These are phyloP conservation scores for Helicolenus hilgendorfi DNA, from an alignment of 2,797 vertebrate genomes.

Conservation along the genomic window DNA sequence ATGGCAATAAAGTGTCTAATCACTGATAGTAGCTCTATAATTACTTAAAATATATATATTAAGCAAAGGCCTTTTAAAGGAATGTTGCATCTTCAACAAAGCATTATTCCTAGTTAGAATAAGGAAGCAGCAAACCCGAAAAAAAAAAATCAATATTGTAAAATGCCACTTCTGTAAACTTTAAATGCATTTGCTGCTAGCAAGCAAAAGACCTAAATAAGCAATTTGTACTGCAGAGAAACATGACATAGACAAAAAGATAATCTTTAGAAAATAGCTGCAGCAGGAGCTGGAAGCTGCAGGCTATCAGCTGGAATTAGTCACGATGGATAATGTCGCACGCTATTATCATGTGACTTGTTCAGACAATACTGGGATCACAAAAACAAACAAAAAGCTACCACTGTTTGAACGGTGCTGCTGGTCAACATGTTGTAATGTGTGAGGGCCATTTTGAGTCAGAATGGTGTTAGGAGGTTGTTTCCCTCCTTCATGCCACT, in stretches of 20 bases:
- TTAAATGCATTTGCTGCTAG: not conserved
- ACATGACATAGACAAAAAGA: not conserved
- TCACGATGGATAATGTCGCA: not conserved
- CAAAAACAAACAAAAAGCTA: not conserved
- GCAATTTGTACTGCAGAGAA: slow-evolving; percentile 19
- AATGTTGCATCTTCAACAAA: not conserved
- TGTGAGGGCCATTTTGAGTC: not conserved
- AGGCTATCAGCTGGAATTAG: not conserved
- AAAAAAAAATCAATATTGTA: not conserved
- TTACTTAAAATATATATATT: not conserved
- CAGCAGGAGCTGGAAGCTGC: not conserved
- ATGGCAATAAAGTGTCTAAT: not conserved
- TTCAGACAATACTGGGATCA: not conserved
- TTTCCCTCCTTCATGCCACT: not conserved
- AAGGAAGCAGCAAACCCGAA: not conserved
- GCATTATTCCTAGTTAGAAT: not conserved
- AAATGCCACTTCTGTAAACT: not conserved
- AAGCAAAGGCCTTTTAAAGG: not conserved
- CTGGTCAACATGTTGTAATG: not conserved
- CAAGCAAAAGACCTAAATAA: slow-evolving; percentile 4
- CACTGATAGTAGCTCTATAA: not conserved
- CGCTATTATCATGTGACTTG: not conserved
- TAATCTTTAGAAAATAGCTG: not conserved
- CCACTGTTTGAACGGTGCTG: not conserved
- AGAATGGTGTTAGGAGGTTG: not conserved